Conservation (phyloP, 2,888 invertebrate genomes). For the Callosobruchus maculatus region DNA sequence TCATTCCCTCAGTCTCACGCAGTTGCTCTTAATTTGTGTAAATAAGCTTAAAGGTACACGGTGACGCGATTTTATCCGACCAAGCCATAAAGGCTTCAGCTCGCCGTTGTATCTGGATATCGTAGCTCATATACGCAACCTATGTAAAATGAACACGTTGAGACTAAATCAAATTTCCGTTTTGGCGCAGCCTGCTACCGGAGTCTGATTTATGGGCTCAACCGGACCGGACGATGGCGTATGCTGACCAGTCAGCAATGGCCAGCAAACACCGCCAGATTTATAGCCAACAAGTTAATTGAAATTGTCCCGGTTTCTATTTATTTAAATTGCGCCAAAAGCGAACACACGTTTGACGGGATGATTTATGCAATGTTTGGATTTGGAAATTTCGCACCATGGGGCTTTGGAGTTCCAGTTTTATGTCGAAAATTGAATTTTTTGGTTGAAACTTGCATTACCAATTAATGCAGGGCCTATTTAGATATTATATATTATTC, state of each 20-base stretch:
- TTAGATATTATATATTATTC: no score
- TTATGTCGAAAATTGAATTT: no score
- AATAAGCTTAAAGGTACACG: no score
- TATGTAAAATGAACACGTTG: background rate
- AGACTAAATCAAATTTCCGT: background rate
- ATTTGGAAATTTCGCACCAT: background rate
- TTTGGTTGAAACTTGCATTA: no score
- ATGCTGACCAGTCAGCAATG: constrained; percentile 1
- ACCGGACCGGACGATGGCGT: background rate
- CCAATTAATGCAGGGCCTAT: no score
- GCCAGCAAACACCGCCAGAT: constrained; percentile 13
- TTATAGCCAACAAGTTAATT: constrained; percentile 12
- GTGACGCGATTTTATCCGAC: no score
- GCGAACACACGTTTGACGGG: background rate
- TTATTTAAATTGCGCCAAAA: constrained; percentile 7
- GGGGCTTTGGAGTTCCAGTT: background rate
- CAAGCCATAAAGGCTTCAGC: background rate
- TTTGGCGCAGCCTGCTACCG: background rate
- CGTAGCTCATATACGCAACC: background rate
- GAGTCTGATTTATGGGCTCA: background rate
- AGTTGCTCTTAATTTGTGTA: no score
- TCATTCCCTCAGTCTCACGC: no score
- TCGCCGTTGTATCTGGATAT: background rate
- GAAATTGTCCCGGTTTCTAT: constrained; percentile 10
- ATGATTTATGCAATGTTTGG: background rate